Evolutionary conservation across 2,888 invertebrate genomes (phyloP).

Genomic region (Ligdia adustata): DNA sequence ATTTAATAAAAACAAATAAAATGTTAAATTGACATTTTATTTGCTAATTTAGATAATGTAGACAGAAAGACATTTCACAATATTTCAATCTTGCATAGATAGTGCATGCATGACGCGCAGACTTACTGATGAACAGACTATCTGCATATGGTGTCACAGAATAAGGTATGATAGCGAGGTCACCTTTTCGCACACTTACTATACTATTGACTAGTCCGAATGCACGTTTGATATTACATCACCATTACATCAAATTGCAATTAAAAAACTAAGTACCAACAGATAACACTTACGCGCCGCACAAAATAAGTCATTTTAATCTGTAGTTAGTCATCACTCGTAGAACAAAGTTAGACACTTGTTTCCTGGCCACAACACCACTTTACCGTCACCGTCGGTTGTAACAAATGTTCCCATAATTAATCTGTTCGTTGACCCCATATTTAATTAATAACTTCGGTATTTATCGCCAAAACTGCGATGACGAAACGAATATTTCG

Average conservation of each 20-base stretch:
- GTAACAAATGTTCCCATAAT: conserved; percentile 42
- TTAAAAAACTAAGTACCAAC: conserved; percentile 1
- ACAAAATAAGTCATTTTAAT: conserved; percentile 63
- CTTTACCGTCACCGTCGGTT: conserved; percentile 39
- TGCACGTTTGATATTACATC: background rate
- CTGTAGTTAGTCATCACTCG: conserved; percentile 35
- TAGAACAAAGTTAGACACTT: conserved; percentile 36
- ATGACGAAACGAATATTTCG: conserved; percentile 29
- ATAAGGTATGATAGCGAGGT: too few species aligned
- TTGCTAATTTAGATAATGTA: too few species aligned
- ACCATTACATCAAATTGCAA: background rate
- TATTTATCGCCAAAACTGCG: conserved; percentile 35
- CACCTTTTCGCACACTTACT: too few species aligned
- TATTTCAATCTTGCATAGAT: too few species aligned
- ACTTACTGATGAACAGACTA: too few species aligned
- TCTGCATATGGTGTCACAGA: too few species aligned
- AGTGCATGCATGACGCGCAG: too few species aligned
- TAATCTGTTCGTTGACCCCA: conserved; percentile 50
- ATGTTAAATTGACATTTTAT: too few species aligned
- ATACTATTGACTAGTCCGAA: background rate
- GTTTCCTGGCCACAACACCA: conserved; percentile 41
- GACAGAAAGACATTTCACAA: too few species aligned
- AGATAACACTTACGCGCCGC: conserved; percentile 54
- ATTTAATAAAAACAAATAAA: too few species aligned
- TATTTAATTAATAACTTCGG: conserved; percentile 41